Evolutionary conservation across 2,113 vertebrate species (phyloP).

Genomic region (Sceloporus undulatus): DNA sequence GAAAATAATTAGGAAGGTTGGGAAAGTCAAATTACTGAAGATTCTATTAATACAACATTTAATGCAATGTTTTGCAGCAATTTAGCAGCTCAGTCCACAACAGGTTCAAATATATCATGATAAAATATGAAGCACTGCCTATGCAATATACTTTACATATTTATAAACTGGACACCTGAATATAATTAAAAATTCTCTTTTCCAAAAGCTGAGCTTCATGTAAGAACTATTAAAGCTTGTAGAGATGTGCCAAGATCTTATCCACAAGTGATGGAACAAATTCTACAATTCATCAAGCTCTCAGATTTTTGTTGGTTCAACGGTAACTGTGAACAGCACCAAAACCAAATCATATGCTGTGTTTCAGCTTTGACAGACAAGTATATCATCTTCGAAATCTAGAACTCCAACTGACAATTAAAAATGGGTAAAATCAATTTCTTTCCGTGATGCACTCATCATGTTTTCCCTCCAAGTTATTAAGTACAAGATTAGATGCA

Average conservation of each 20-base stretch:
- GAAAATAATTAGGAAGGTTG: neutral
- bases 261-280: constrained; percentile 56
- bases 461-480: constrained; percentile 12
- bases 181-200: constrained; percentile 36
- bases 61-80: constrained; percentile 1
- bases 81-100: neutral
- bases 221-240: constrained; percentile 7
- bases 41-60: neutral
- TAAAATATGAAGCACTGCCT: neutral
- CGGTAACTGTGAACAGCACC: constrained; percentile 27
- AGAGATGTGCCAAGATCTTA: constrained; percentile 45
- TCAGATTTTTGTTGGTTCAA: constrained; percentile 60
- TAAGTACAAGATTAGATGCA: constrained; percentile 23
- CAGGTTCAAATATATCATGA: neutral
- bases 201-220: constrained; percentile 44
- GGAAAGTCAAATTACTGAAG: neutral
- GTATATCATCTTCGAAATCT: constrained; percentile 37
- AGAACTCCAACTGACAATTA: constrained; percentile 42
- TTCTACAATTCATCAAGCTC: constrained; percentile 26
- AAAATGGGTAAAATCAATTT: constrained; percentile 21
- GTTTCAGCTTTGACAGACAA: constrained; percentile 39
- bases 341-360: constrained; percentile 51
- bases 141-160: constrained; percentile 34
- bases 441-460: constrained; percentile 18
- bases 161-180: constrained; percentile 43